Evolutionary conservation across 2,113 vertebrate genomes (phyloP).

Genomic region (Mesembrinibis cayennensis): DNA sequence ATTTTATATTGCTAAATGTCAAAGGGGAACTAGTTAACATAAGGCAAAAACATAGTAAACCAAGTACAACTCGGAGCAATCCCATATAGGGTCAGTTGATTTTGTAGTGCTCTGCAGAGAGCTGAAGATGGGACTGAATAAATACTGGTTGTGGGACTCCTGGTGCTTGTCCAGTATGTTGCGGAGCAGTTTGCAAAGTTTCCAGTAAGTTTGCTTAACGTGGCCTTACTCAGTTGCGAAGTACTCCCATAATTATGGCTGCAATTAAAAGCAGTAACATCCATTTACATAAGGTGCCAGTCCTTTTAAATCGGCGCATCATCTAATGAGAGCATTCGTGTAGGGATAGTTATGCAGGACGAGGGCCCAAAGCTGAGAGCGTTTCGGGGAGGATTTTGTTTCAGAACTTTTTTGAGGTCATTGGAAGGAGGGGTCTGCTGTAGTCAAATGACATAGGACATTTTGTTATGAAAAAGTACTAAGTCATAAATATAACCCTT

Average conservation of each 20-base stretch:
- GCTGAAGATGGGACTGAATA: neutral
- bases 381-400: neutral
- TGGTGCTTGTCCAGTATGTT: neutral
- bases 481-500: neutral
- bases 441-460: neutral
- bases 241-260: conserved; percentile 56
- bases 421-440: neutral
- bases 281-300: conserved; percentile 34
- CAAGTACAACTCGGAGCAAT: rapidly evolving
- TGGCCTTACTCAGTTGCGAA: conserved; percentile 10
- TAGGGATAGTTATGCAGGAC: neutral
- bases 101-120: neutral
- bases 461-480: neutral
- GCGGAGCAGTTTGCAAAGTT: conserved; percentile 1
- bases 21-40: neutral
- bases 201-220: conserved; percentile 52
- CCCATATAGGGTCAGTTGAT: rapidly evolving
- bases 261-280: conserved; percentile 40
- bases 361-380: neutral
- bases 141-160: neutral
- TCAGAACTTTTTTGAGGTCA: neutral
- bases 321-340: conserved; percentile 37
- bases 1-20: neutral
- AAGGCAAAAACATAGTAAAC: neutral
- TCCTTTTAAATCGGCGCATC: neutral